Percentiles rank a stretch among this genome's conserved stretches.
Evolutionary conservation across 1,140 invertebrate genomes (phyloP).

Genomic region (Calephelis nemesis): DNA sequence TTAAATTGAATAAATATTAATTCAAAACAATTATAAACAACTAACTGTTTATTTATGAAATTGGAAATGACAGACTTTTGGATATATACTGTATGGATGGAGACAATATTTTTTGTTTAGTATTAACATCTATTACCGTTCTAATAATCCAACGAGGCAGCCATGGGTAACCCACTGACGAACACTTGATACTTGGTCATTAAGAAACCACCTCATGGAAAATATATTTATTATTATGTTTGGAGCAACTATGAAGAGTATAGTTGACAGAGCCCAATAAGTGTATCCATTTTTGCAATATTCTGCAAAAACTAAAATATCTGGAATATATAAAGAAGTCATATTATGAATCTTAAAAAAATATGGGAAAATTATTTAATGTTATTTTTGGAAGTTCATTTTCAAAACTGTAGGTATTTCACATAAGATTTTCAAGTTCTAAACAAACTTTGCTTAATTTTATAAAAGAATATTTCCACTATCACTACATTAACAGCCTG

Average conservation of each 20-base stretch:
- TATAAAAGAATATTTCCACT: too few species aligned
- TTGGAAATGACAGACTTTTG: neutral
- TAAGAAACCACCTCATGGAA: constrained; percentile 66
- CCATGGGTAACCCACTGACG: constrained; percentile 66
- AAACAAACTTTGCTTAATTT: too few species aligned
- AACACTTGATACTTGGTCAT: constrained; percentile 52
- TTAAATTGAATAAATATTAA: too few species aligned
- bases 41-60: too few species aligned
- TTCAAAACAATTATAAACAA: too few species aligned
- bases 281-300: constrained; percentile 65
- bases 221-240: constrained; percentile 70
- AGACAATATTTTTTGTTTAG: too few species aligned
- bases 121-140: constrained; percentile 48
- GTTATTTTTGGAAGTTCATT: too few species aligned
- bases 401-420: too few species aligned
- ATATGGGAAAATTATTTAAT: too few species aligned
- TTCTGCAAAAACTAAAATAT: constrained; percentile 68
- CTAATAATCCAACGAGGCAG: constrained; percentile 59
- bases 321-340: constrained; percentile 44
- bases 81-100: neutral
- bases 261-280: constrained; percentile 61
- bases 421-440: too few species aligned
- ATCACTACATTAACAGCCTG: too few species aligned
- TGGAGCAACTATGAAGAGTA: constrained; percentile 61
- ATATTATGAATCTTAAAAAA: neutral